Evolutionary conservation across 2,888 invertebrate genomes (phyloP).

Genomic region (Girardia tigrina): DNA sequence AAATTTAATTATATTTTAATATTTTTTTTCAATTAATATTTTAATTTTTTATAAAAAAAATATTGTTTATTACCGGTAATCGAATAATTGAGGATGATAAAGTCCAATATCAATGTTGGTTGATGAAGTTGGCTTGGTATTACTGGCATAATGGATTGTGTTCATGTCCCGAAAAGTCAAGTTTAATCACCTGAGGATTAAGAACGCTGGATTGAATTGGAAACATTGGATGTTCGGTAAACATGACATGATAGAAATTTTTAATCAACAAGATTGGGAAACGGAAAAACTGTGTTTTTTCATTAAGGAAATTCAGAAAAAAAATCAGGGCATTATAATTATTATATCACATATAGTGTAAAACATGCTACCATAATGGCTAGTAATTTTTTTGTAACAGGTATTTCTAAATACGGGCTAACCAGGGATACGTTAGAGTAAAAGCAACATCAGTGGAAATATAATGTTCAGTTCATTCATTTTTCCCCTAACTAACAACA

Average conservation of each 20-base stretch:
- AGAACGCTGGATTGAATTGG: background rate
- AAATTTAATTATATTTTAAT: too few relatives aligned
- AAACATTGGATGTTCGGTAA: background rate
- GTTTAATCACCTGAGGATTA: background rate
- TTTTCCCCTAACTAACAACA: background rate
- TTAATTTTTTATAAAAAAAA: too few relatives aligned
- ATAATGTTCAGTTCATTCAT: background rate
- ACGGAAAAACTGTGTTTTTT: background rate
- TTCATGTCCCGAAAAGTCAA: background rate
- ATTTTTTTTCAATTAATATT: too few relatives aligned
- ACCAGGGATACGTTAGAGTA: slow-evolving; percentile 13
- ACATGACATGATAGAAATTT: background rate
- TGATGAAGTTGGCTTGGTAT: slow-evolving; percentile 3
- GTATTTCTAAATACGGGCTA: background rate
- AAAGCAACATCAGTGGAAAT: background rate
- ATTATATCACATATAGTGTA: background rate
- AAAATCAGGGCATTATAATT: slow-evolving; percentile 3
- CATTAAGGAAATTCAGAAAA: background rate
- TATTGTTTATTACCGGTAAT: background rate
- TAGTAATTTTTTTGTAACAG: background rate
- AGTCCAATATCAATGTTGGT: slow-evolving; percentile 17
- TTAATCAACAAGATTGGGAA: background rate
- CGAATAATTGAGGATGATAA: slow-evolving; percentile 9
- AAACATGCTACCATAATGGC: slow-evolving; percentile 7
- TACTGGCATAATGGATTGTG: slow-evolving; percentile 16